Conservation (phyloP, 2,113 vertebrate species). For the Gobiocypris rarus region DNA sequence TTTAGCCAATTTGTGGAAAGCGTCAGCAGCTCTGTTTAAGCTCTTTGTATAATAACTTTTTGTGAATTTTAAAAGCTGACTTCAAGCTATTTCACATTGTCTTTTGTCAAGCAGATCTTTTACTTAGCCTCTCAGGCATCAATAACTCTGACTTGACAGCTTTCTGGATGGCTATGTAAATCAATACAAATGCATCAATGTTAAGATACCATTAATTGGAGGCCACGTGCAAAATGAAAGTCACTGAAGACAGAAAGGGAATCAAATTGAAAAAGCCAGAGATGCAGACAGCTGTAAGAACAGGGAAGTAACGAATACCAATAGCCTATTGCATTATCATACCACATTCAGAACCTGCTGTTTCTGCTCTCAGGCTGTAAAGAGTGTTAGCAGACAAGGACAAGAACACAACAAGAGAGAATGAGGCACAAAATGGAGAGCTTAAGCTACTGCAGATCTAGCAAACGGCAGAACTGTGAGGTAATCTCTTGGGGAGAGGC, state of each 20-base stretch:
- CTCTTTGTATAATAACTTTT: background rate
- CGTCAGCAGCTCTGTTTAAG: background rate
- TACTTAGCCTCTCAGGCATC: background rate
- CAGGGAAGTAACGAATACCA: slow-evolving; percentile 43
- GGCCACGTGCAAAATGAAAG: background rate
- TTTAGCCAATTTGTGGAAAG: background rate
- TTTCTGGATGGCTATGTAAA: slow-evolving; percentile 6
- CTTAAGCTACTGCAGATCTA: slow-evolving; percentile 4
- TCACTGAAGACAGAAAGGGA: slow-evolving; percentile 5
- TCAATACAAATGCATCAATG: slow-evolving; percentile 11
- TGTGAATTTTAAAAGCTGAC: background rate
- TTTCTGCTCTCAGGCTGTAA: background rate
- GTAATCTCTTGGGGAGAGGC: background rate
- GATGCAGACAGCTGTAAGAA: slow-evolving; percentile 36
- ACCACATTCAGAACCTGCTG: slow-evolving; percentile 23
- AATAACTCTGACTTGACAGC: slow-evolving; percentile 1
- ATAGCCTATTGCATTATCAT: slow-evolving; percentile 38
- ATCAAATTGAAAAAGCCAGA: slow-evolving; percentile 22
- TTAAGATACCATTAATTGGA: slow-evolving; percentile 2
- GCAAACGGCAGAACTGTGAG: slow-evolving; percentile 2
- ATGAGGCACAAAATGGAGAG: background rate
- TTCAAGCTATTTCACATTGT: background rate
- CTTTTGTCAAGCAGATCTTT: background rate
- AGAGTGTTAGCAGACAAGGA: slow-evolving; percentile 14
- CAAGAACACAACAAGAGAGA: background rate